Percentiles rank a stretch among this genome's conserved stretches.
phyloP scores from a whole-genome alignment of 2,888 invertebrate species.

The Lasioglossum morio region DNA sequence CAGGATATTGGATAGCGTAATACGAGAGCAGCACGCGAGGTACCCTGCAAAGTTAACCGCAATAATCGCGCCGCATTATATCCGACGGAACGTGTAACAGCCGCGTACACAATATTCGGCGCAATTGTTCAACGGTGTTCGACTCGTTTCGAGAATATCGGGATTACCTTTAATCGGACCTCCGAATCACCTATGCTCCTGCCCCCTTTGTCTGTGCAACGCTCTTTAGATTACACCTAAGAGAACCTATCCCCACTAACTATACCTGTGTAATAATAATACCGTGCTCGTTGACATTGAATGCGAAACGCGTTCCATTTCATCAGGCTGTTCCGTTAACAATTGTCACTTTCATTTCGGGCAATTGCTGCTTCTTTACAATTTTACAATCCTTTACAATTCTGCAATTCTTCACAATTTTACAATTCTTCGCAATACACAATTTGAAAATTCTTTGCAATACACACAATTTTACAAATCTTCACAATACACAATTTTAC shows the following conservation, averaged over 20 bases:
- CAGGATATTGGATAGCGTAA: constrained; percentile 48
- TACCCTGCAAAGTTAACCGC: constrained; percentile 53
- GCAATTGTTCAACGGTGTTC: constrained; percentile 8
- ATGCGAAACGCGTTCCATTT: too few relatives aligned
- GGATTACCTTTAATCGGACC: background rate
- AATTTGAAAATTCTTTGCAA: too few relatives aligned
- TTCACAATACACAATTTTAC: too few relatives aligned
- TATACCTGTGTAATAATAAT: background rate
- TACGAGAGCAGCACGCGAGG: constrained; percentile 42
- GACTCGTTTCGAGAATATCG: background rate
- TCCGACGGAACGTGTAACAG: constrained; percentile 42
- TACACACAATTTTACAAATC: too few relatives aligned
- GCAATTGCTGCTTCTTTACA: too few relatives aligned
- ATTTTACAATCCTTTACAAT: too few relatives aligned
- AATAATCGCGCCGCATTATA: constrained; percentile 55
- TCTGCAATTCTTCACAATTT: too few relatives aligned
- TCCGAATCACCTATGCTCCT: background rate
- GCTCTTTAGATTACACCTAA: background rate
- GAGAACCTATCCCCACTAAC: background rate
- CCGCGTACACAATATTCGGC: constrained; percentile 24
- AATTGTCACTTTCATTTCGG: too few relatives aligned
- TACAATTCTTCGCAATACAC: too few relatives aligned
- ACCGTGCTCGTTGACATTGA: background rate
- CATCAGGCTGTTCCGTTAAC: too few relatives aligned
- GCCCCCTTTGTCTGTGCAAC: background rate